Evolutionary conservation across 2,797 vertebrate species (phyloP).

Genomic region (Novumbra hubbsi): DNA sequence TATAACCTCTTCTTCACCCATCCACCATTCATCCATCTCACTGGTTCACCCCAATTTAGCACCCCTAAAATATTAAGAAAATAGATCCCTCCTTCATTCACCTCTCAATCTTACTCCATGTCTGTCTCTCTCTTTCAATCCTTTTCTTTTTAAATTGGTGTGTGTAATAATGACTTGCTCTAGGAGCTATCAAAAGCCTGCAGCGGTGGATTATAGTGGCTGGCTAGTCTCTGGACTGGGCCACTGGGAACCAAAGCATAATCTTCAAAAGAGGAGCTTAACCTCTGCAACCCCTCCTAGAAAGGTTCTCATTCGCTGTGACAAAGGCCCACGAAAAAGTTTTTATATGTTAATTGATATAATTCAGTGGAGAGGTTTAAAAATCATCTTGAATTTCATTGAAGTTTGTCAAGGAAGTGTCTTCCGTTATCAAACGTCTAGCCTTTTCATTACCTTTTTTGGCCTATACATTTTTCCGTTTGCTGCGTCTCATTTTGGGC

Average conservation of each 20-base stretch:
- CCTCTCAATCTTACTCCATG: not conserved
- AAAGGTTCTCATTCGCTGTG: slow-evolving; percentile 46
- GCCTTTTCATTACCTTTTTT: slow-evolving; percentile 12
- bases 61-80: not conserved
- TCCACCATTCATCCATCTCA: not conserved
- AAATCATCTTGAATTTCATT: slow-evolving; percentile 43
- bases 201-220: slow-evolving; percentile 62
- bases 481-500: not conserved
- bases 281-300: slow-evolving; percentile 45
- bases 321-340: slow-evolving; percentile 26
- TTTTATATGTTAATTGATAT: slow-evolving; percentile 51
- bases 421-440: slow-evolving; percentile 20
- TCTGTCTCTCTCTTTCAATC: not conserved
- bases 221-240: slow-evolving; percentile 51
- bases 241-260: slow-evolving; percentile 55
- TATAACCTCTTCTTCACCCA: not conserved
- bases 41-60: not conserved
- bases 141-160: not conserved
- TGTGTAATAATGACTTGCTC: slow-evolving; percentile 4
- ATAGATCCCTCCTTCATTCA: not conserved
- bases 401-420: slow-evolving; percentile 30
- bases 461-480: not conserved
- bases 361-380: slow-evolving; percentile 40
- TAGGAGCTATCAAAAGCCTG: slow-evolving; percentile 57
- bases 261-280: slow-evolving; percentile 68